These are phyloP conservation scores for Cotesia congregata DNA, from an alignment of 2,888 invertebrate genomes.

Conservation along the genomic window DNA sequence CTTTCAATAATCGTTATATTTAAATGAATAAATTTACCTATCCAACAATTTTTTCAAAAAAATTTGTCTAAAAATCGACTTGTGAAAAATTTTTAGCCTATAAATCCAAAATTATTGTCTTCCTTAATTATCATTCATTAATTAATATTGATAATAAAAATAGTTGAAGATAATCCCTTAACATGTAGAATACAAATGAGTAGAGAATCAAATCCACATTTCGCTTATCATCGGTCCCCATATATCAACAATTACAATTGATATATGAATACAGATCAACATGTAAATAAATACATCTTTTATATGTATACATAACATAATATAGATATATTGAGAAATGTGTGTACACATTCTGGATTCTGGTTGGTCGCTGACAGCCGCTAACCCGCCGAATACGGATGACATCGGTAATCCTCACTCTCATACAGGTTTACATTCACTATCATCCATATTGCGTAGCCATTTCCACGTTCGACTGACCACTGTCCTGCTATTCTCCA, in stretches of 20 bases:
- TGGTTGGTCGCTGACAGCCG: slow-evolving; percentile 63
- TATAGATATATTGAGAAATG: slow-evolving; percentile 16
- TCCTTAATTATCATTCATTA: too few species aligned
- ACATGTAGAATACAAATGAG: background rate
- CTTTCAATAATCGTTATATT: too few species aligned
- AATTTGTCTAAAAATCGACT: too few species aligned
- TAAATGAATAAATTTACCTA: too few species aligned
- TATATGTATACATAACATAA: background rate
- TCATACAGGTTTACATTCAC: slow-evolving; percentile 61
- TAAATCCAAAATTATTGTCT: too few species aligned
- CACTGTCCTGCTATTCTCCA: background rate
- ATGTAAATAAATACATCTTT: background rate
- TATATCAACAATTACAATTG: slow-evolving; percentile 20
- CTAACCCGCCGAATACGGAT: slow-evolving; percentile 68
- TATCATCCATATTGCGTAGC: slow-evolving; percentile 57
- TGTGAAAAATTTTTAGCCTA: too few species aligned
- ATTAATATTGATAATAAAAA: too few species aligned
- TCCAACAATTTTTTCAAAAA: too few species aligned
- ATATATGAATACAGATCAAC: slow-evolving; percentile 24
- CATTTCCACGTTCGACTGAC: slow-evolving; percentile 56
- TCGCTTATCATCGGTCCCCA: background rate
- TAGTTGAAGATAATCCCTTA: background rate
- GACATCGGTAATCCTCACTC: slow-evolving; percentile 67
- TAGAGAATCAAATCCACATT: background rate
- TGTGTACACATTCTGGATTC: slow-evolving; percentile 23